A percentile compares a stretch with the other conserved stretches of the same genome.
phyloP scores from a whole-genome alignment of 1,140 invertebrate species.

The Drosophila sulfurigaster region DNA sequence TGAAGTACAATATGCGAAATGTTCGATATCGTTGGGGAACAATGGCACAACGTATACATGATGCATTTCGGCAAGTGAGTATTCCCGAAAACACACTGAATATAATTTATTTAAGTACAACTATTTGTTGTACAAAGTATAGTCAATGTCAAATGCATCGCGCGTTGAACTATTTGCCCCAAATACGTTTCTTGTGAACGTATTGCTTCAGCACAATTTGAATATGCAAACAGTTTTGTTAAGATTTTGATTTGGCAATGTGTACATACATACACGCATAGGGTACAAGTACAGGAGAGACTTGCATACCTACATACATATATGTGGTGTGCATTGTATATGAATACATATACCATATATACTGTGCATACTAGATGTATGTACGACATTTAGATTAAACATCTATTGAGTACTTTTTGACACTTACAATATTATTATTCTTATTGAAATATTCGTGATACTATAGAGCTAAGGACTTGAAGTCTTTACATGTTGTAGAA shows the following conservation, averaged over 20 bases:
- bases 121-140: too few species aligned
- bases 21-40: conserved; percentile 2
- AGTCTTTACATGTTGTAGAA: conserved; percentile 23
- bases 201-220: neutral
- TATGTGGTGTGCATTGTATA: neutral
- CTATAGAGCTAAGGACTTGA: conserved; percentile 27
- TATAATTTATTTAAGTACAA: conserved; percentile 4
- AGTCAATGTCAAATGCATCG: neutral
- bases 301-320: neutral
- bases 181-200: too few species aligned
- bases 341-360: conserved; percentile 27
- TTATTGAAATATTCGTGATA: conserved; percentile 34
- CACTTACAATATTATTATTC: conserved; percentile 9
- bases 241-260: conserved; percentile 37
- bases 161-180: too few species aligned
- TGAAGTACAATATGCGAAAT: neutral
- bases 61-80: conserved; percentile 17
- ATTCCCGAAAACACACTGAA: neutral
- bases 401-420: conserved; percentile 20
- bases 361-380: conserved; percentile 26
- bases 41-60: conserved; percentile 12
- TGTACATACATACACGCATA: conserved; percentile 18
- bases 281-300: conserved; percentile 1
- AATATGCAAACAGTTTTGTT: neutral
- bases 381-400: conserved; percentile 47